Conservation (phyloP, 2,113 vertebrate genomes). For the Electrona antarctica region DNA sequence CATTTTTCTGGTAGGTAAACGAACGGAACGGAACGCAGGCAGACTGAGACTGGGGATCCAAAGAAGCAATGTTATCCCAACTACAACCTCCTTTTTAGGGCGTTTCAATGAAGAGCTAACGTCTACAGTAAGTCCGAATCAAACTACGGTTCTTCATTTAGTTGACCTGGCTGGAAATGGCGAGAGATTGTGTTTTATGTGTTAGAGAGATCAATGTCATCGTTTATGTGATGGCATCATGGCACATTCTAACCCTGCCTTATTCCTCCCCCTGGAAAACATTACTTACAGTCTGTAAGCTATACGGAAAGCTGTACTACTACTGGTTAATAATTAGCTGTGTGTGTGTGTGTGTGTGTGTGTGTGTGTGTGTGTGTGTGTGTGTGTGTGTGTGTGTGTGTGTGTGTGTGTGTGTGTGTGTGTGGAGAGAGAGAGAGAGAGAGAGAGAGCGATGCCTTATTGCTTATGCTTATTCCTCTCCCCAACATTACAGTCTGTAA, state of each 20-base stretch:
- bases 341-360: constrained; percentile 1
- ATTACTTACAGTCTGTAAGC: neutral
- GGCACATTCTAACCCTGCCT: neutral
- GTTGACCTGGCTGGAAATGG: neutral
- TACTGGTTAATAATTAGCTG: neutral
- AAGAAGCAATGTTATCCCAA: constrained; percentile 37
- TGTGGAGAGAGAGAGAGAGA: neutral
- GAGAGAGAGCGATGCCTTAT: neutral
- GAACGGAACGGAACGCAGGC: constrained; percentile 2
- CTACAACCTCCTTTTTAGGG: neutral
- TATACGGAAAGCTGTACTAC: too few relatives aligned
- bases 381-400: neutral
- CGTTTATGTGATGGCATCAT: neutral
- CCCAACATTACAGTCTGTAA: too few relatives aligned
- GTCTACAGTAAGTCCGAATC: constrained; percentile 48
- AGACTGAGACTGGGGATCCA: neutral
- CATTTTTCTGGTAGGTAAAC: neutral
- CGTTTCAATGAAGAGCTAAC: constrained; percentile 23
- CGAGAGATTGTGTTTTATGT: neutral
- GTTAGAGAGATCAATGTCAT: neutral
- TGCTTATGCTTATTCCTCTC: too few relatives aligned
- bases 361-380: too few relatives aligned
- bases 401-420: neutral
- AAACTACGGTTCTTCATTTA: too few relatives aligned
- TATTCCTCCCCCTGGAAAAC: too few relatives aligned